These are phyloP conservation scores for Alouatta caraya DNA, from an alignment of 2,797 vertebrate species.

Conservation along the genomic window DNA sequence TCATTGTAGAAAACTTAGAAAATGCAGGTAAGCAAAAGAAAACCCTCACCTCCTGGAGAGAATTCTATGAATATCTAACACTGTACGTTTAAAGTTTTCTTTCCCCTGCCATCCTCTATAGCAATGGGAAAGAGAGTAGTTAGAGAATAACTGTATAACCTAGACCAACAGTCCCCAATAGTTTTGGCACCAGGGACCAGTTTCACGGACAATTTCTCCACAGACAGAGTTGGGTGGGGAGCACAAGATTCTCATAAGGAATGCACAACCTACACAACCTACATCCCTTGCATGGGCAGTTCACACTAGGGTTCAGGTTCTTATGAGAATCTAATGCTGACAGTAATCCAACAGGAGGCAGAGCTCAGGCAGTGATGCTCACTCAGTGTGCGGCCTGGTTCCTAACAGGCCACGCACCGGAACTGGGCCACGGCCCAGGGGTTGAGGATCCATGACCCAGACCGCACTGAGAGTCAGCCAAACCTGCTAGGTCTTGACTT, in stretches of 20 bases:
- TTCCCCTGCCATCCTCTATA: neutral
- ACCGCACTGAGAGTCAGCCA: neutral
- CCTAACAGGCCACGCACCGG: neutral
- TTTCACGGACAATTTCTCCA: neutral
- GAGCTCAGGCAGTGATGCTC: neutral
- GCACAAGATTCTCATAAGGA: neutral
- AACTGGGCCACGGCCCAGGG: neutral
- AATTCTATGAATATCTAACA: neutral
- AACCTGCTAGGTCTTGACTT: neutral
- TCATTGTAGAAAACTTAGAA: neutral
- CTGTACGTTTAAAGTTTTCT: neutral
- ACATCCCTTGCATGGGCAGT: neutral
- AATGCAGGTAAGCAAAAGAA: neutral
- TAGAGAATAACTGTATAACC: neutral
- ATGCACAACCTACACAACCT: neutral
- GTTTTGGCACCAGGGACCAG: neutral
- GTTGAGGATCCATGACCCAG: neutral
- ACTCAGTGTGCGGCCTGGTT: neutral
- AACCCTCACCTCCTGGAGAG: neutral
- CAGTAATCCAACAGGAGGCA: neutral
- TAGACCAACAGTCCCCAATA: neutral
- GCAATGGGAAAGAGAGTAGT: neutral
- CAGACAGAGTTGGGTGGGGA: neutral
- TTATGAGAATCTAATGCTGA: neutral
- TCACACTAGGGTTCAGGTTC: neutral